Evolutionary conservation across 2,113 vertebrate genomes (phyloP), one percentile per base, ranked within the genome.

Genomic region (Carettochelys insculpta): DNA sequence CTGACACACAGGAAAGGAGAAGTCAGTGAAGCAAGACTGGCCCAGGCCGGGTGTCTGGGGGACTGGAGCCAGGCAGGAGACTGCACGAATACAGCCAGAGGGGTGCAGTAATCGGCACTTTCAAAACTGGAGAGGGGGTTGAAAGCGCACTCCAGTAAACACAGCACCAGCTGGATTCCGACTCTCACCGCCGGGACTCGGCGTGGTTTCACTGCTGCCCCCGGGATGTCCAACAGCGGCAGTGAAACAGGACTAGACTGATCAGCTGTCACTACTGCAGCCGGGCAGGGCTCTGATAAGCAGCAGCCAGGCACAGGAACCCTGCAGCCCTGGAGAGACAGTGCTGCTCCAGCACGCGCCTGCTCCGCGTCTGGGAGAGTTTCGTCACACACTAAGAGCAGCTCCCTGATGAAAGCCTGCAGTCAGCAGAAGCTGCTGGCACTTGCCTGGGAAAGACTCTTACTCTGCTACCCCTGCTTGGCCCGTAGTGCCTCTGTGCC

Each of bases 241-340:
- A 24, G 0, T 47, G 85, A 38, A 79, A 85, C 45, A 65, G 1
- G 11, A 3, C 0, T 0, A 0, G 45, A 14, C 0, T 16, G 12
- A 43, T 73, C 68, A 43, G 20, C 41, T 38, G n/a, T 41, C 68
- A 24, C 22, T 25, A 22, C 22, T 3, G 22, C 41, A 43, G 68
- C 22, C 12, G 20, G 38, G 68, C 41, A 43, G 25, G n/a, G 16
- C 58, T n/a, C 29, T 13, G 54, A 13, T 4, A 5, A 58, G 61
- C n/a, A 10, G 14, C 17, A n/a, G 38, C 38, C 3, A 22, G 3
- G 38, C 38, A 13, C 38, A 13, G 68, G 38, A 73, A 12, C 22
- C 5, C 68, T 13, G 68, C 38, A 41, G 68, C 10, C 68, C 5
- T 43, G 20, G 31, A 22, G 43, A 73, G 38, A 25, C 10, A 20